phyloP scores from a whole-genome alignment of 2,888 invertebrate species.

The Anoplius nigerrimus region DNA sequence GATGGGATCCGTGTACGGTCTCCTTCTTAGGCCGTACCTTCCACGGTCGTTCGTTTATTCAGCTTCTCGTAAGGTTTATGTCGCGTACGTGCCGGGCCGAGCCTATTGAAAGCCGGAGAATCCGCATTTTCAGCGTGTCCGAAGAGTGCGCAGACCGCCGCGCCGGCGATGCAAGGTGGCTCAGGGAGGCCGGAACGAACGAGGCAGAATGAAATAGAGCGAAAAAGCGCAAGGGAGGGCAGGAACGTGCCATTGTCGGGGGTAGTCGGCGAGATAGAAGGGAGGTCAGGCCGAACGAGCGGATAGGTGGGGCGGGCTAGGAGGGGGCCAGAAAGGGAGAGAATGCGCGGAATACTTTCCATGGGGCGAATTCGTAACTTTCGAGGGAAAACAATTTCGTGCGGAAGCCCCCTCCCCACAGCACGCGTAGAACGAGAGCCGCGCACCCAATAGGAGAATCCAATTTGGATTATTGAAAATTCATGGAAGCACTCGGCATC shows the following conservation, averaged over 20 bases:
- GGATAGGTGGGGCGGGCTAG: neutral
- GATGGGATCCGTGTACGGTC: neutral
- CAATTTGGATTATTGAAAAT: constrained; percentile 70
- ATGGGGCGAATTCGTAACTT: constrained; percentile 53
- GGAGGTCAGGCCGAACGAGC: neutral
- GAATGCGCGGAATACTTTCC: constrained; percentile 8
- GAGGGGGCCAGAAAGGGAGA: neutral
- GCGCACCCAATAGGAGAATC: constrained; percentile 58
- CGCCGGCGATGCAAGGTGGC: neutral
- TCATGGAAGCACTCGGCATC: constrained; percentile 58
- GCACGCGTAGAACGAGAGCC: constrained; percentile 18
- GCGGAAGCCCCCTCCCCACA: constrained; percentile 40
- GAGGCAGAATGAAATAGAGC: constrained; percentile 10
- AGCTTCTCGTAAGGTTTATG: constrained; percentile 23
- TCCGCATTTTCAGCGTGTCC: constrained; percentile 13
- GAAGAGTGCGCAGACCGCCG: constrained; percentile 1
- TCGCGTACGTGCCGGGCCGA: constrained; percentile 5
- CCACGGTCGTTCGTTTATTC: constrained; percentile 21
- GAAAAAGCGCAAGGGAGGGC: neutral
- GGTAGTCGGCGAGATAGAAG: neutral
- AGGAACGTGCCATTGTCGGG: neutral
- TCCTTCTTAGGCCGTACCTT: neutral
- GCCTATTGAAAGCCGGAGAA: constrained; percentile 8
- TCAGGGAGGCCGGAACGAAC: constrained; percentile 3
- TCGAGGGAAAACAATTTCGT: constrained; percentile 56